Evolutionary conservation across 2,888 invertebrate genomes (phyloP), one percentile per base, ranked within the genome.

Genomic region (Agonum fuliginosum): DNA sequence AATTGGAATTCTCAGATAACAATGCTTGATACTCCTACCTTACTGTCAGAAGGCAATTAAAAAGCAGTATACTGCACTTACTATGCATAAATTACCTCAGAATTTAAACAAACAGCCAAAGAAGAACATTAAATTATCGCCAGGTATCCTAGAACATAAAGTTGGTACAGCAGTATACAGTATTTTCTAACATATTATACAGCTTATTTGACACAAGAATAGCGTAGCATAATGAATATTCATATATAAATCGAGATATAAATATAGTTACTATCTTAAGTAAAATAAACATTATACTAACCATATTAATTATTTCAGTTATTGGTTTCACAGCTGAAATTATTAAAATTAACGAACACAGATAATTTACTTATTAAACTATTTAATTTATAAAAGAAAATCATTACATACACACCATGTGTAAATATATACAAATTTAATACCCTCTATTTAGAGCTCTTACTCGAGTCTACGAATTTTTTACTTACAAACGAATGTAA

Each of bases 51-150:
- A 67, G 67, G 34, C 27, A 41, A 78, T 72, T 30, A 54, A 79
- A 78, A 78, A 74, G 30, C 80, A 54, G 30, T 62, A 30, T 22
- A 34, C 14, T 81, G 82, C 85, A 85, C 85, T 85, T 85, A 84
- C 85, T 82, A 81, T 82, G 82, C 83, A 83, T 83, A 82, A 67
- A 51, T 70, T 77, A 77, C 70, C 77, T 77, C 67, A 37, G 37
- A 54, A 58, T 70, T 70, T 51, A 24, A 51, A 19, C 27, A 41
- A 41, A 70, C 8, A 10, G 37, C 54, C 37, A 41, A 22, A 14
- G n/a, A 4, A 20, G 10, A 37, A 41, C 20, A 67, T 34, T 37
- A 67, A 41, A 67, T 62, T 34, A n/a, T 62, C 62, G 62, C 10
- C 41, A 67, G 41, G 37, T 12, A 17, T 4, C 72, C 72, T 72